Base-by-base conservation (phyloP, 2,888 invertebrate genomes). In the Listrodromus nycthemerus region DNA sequence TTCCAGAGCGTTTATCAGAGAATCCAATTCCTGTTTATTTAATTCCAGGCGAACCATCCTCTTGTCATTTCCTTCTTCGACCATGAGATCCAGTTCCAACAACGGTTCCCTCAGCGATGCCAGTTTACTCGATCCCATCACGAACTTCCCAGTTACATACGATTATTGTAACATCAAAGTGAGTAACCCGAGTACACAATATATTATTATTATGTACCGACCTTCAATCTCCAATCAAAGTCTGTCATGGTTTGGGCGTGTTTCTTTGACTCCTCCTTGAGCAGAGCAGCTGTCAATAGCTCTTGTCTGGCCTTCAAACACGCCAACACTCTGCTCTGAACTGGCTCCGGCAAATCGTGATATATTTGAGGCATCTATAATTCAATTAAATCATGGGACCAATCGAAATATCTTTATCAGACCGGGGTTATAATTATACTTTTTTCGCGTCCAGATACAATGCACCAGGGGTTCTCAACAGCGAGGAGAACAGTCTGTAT, bases 191-290 rank as follows among this genome's bases (percentile, higher is more conserved):
- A 21, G 27, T 24, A 21, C 4, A n/a, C 21, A 24, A 67, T 5
- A 48, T 21, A 65, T 69, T 3, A 21, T 67, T n/a, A 65, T 69
- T 3, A 21, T 67, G 16, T 58, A 66, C 45, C 41, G 87, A 93
- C 93, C 89, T 94, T 94, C 45, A 95, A 85, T 90, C 94, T 94
- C 95, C 95, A 95, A 88, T 95, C 95, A 83, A 94, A 93, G 85
- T 94, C 94, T 52, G 92, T 91, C 13, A 95, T 90, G 1, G 94
- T 91, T 50, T 92, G 88, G 2, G 83, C 84, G 48, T 91, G 91
- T 78, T 87, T 91, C 84, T 92, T 92, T 0, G 94, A 90, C 37
- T 86, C 80, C 58, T 91, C 87, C 41, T 63, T 87, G n/a, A 91
- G 73, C 55, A 92, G 80, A 55, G 90, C 90, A 65, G 91, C 78